Evolutionary conservation across 2,113 vertebrate genomes (phyloP).

Genomic region (Catharus fuscescens): DNA sequence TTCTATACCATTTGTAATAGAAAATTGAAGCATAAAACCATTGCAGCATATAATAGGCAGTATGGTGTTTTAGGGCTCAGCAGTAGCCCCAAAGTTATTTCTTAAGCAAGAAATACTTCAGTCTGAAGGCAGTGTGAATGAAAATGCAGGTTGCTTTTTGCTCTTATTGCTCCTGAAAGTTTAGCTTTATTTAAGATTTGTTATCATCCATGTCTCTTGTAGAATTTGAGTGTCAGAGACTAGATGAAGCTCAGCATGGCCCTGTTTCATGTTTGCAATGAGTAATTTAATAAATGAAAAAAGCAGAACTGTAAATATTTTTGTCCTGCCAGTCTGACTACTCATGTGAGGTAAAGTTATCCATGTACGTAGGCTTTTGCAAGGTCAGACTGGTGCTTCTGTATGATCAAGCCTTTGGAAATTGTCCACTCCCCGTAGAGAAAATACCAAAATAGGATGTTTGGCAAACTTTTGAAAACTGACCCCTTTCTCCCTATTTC

Average conservation of each 20-base stretch:
- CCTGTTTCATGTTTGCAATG: not conserved
- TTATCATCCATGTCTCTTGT: not conserved
- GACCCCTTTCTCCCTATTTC: not conserved
- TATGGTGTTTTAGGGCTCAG: not conserved
- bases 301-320: slow-evolving; percentile 30
- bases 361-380: not conserved
- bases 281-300: not conserved
- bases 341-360: not conserved
- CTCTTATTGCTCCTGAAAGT: not conserved
- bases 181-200: not conserved
- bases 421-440: not conserved
- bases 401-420: slow-evolving; percentile 11
- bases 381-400: not conserved
- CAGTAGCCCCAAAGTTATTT: not conserved
- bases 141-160: not conserved
- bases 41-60: not conserved
- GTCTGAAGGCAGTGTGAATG: not conserved
- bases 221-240: not conserved
- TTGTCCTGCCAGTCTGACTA: not conserved
- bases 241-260: not conserved
- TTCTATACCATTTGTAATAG: not conserved
- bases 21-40: not conserved
- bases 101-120: not conserved
- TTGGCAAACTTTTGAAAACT: slow-evolving; percentile 16
- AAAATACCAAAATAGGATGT: not conserved